A percentile compares a stretch with the other conserved stretches of the same genome.
phyloP scores from a whole-genome alignment of 2,113 vertebrate genomes.

The Morone chrysops region DNA sequence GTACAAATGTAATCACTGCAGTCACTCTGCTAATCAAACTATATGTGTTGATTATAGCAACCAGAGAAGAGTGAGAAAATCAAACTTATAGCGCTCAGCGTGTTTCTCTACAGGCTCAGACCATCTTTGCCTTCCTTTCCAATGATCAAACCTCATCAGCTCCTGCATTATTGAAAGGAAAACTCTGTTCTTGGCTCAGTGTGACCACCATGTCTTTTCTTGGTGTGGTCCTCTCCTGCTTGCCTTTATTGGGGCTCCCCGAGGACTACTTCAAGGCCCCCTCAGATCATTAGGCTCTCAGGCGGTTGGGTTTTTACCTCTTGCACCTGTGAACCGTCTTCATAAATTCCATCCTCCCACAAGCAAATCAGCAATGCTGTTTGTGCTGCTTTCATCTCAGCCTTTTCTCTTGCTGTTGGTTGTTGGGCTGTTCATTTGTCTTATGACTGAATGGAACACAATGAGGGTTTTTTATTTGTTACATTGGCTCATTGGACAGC shows the following conservation, averaged over 20 bases:
- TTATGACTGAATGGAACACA: background rate
- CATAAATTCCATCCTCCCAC: constrained; percentile 58
- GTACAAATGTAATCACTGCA: constrained; percentile 14
- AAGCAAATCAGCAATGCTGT: constrained; percentile 71
- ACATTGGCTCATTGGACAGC: background rate
- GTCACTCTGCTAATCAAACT: constrained; percentile 17
- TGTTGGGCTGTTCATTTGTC: constrained; percentile 42
- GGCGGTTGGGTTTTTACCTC: constrained; percentile 68
- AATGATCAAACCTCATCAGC: constrained; percentile 56
- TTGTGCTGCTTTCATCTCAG: constrained; percentile 58
- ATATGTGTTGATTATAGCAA: constrained; percentile 9
- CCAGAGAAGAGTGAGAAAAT: constrained; percentile 10
- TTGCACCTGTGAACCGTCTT: constrained; percentile 73
- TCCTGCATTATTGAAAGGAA: constrained; percentile 64
- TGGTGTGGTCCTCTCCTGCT: constrained; percentile 56
- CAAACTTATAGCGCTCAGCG: background rate
- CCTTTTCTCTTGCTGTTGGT: constrained; percentile 10
- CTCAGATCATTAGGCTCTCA: constrained; percentile 73
- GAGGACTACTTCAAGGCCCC: constrained; percentile 76
- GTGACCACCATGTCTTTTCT: constrained; percentile 51
- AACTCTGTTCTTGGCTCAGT: constrained; percentile 38
- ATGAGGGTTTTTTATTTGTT: background rate
- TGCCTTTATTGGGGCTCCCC: constrained; percentile 57
- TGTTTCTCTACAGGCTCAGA: constrained; percentile 10
- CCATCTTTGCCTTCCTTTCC: background rate